Evolutionary conservation across 2,888 invertebrate genomes (phyloP).

Genomic region (Drosophila gaucha): DNA sequence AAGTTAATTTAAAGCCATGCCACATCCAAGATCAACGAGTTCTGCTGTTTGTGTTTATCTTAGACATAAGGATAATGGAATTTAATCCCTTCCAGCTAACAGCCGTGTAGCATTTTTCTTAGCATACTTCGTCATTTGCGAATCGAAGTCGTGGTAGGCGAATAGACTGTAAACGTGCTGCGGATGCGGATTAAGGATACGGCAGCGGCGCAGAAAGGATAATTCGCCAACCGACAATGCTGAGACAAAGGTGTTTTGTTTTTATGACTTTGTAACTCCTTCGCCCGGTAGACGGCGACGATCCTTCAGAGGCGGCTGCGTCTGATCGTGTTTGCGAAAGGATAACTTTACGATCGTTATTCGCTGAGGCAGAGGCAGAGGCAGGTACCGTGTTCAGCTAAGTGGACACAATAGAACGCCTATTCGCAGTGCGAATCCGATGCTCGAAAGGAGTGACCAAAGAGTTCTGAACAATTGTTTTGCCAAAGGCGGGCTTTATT

Average conservation of each 20-base stretch:
- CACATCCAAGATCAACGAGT: neutral
- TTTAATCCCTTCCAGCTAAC: conserved; percentile 81
- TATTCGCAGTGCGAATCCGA: conserved; percentile 68
- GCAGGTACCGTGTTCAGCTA: conserved; percentile 61
- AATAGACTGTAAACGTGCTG: conserved; percentile 51
- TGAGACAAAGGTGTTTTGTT: conserved; percentile 80
- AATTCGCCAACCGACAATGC: conserved; percentile 70
- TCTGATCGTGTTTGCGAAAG: conserved; percentile 67
- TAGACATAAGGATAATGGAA: conserved; percentile 82
- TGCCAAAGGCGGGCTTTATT: conserved; percentile 83
- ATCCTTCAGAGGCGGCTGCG: conserved; percentile 22
- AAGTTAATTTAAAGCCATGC: conserved; percentile 23
- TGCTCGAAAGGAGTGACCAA: conserved; percentile 58
- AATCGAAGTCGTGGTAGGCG: conserved; percentile 51
- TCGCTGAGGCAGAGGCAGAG: conserved; percentile 37
- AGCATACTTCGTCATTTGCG: conserved; percentile 53
- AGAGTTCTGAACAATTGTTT: conserved; percentile 64
- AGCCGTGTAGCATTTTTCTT: conserved; percentile 51
- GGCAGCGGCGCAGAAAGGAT: conserved; percentile 62
- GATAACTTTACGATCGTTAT: conserved; percentile 72
- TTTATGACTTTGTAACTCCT: conserved; percentile 82
- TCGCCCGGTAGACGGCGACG: conserved; percentile 49
- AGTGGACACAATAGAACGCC: conserved; percentile 71
- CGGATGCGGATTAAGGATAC: conserved; percentile 58
- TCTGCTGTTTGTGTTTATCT: conserved; percentile 77